Percentiles rank a stretch among this genome's conserved stretches.
These are phyloP conservation scores for Microcebus ravelobensis DNA, from an alignment of 2,113 vertebrate species.

Conservation along the genomic window DNA sequence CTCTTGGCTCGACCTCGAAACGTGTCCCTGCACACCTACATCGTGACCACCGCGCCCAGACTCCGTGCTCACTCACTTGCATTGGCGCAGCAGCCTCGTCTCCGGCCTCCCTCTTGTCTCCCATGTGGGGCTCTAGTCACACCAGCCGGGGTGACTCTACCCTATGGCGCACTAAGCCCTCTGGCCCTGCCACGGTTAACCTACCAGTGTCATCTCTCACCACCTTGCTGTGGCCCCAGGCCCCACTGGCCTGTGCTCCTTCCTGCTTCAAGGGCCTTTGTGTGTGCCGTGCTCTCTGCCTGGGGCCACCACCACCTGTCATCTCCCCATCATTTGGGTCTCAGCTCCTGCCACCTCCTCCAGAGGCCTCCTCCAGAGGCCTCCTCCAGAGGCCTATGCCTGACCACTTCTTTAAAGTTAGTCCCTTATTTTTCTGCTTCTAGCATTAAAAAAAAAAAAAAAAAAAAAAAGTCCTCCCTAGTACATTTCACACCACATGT, in stretches of 20 bases:
- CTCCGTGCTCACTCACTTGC: background rate
- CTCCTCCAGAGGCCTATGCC: background rate
- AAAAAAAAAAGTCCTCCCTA: too few species aligned
- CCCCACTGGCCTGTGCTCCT: background rate
- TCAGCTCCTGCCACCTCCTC: background rate
- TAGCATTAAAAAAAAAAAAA: background rate
- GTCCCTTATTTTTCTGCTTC: background rate
- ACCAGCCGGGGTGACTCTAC: background rate
- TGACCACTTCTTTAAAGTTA: background rate
- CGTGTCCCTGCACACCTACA: accelerated
- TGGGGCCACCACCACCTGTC: background rate
- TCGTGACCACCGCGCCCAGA: accelerated
- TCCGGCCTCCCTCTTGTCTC: background rate
- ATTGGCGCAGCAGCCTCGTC: background rate
- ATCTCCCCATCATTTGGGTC: background rate
- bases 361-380: background rate
- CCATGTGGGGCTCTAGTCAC: background rate
- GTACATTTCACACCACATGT: background rate
- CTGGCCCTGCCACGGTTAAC: background rate
- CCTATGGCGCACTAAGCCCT: background rate
- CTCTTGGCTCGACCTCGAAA: background rate
- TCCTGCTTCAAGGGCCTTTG: background rate
- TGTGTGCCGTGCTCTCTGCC: accelerated
- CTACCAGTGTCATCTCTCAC: background rate
- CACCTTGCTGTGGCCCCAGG: too few species aligned